These are phyloP conservation scores for Hippoglossus hippoglossus DNA, from an alignment of 2,797 vertebrate genomes.

Conservation along the genomic window DNA sequence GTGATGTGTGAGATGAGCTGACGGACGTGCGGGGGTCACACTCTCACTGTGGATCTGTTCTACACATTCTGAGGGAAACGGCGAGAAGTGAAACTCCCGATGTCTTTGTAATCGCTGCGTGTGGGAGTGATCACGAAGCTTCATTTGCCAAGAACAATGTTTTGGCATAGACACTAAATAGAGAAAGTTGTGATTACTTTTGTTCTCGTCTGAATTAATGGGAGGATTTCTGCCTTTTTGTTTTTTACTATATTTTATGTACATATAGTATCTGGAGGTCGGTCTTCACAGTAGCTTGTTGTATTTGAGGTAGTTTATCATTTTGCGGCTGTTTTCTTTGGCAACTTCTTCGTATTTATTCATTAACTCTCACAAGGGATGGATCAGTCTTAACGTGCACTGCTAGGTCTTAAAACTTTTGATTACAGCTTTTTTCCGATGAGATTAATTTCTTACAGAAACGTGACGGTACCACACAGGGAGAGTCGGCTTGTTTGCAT, in stretches of 20 bases:
- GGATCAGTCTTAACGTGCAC: constrained; percentile 51
- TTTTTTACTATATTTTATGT: constrained; percentile 51
- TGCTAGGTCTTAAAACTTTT: constrained; percentile 52
- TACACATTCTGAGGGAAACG: constrained; percentile 33
- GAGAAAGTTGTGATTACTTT: constrained; percentile 42
- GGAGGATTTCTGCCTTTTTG: constrained; percentile 26
- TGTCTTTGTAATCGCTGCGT: constrained; percentile 11
- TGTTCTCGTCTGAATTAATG: constrained; percentile 35
- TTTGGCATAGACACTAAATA: constrained; percentile 55
- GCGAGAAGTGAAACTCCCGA: constrained; percentile 36
- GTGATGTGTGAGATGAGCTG: constrained; percentile 4
- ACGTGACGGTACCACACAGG: constrained; percentile 49
- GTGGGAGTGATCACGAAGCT: constrained; percentile 19
- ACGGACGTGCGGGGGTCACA: constrained; percentile 16
- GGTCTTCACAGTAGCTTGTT: constrained; percentile 26
- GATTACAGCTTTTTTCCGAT: constrained; percentile 16
- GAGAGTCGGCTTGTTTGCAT: constrained; percentile 5
- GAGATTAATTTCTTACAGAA: constrained; percentile 16
- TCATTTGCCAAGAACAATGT: constrained; percentile 27
- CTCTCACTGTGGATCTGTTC: constrained; percentile 13
- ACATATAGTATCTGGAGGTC: constrained; percentile 46
- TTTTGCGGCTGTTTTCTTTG: constrained; percentile 24
- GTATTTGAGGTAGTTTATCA: constrained; percentile 35
- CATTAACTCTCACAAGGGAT: constrained; percentile 54
- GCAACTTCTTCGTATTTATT: constrained; percentile 53